Base-by-base conservation (phyloP, 2,797 vertebrate genomes). In the Pogonophryne albipinna region DNA sequence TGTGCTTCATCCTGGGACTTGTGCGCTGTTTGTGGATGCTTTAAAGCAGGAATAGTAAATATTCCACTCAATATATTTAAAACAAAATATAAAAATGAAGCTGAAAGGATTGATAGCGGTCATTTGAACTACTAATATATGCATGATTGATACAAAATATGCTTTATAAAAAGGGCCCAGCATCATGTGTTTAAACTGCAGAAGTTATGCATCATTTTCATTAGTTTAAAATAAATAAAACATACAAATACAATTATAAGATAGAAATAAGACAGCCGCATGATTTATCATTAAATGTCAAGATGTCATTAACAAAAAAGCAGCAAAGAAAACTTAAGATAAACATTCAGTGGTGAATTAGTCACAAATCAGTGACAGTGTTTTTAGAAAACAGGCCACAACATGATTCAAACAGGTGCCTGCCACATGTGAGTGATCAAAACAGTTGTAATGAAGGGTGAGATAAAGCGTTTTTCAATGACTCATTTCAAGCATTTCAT, bases 1-100 rank as follows among this genome's bases (percentile, higher is more conserved):
- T 85, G 87, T 88, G 92, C 86, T 94, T 92, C 91, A 94, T 95
- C 92, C 90, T 93, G 94, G 94, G 94, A 95, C 94, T 94, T 91
- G 89, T 92, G 89, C 87, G 74, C 85, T 87, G 89, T 73, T 92
- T 89, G 87, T 87, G 80, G 80, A 85, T 81, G 93, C 70, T 83
- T 91, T 85, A 85, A 87, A 92, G 63, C 47, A 62, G 78, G 70
- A 85, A 85, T 20, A 71, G 63, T 73, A 76, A 79, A 81, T 67
- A 72, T 85, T 42, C 23, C 74, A 62, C 20, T 47, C 56, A 46
- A 61, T 60, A 61, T 27, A 62, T 79, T 83, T 41, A 19, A 23
- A 56, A 10, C 64, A 79, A 73, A 67, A 20, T 13, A 8, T 0
- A 57, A 52, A 85, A 72, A 31, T 14, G 1, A 78, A 59, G 12